These are phyloP conservation scores for Mormyrus lacerda DNA, from an alignment of 2,113 vertebrate species.

Conservation along the genomic window DNA sequence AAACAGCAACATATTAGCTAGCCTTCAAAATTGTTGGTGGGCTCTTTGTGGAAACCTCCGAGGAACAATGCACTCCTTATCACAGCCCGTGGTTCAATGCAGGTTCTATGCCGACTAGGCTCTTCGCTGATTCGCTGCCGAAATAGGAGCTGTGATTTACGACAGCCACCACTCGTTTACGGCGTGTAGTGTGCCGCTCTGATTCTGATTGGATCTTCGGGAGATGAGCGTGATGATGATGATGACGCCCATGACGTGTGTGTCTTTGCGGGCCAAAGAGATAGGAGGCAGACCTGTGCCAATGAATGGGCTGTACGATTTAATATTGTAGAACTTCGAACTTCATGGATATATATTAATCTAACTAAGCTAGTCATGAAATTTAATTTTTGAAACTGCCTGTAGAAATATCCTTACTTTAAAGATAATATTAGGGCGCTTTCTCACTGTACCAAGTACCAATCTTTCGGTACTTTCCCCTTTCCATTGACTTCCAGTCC, in stretches of 20 bases:
- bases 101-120: not conserved
- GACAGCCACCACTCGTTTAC: not conserved
- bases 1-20: not conserved
- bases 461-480: no score
- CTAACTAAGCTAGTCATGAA: not conserved
- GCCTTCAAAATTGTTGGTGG: not conserved
- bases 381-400: not conserved
- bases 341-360: not conserved
- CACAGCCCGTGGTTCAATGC: not conserved
- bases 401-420: not conserved
- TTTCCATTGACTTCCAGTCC: no score
- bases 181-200: not conserved
- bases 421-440: not conserved
- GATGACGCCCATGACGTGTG: not conserved
- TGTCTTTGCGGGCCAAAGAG: not conserved
- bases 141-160: not conserved
- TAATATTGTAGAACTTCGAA: not conserved
- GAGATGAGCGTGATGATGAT: not conserved
- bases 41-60: not conserved
- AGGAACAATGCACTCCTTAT: not conserved
- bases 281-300: not conserved
- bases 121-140: conserved; percentile 6
- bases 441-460: no score
- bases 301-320: not conserved
- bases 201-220: not conserved